These are phyloP conservation scores for Mythimna ferrago DNA, from an alignment of 2,888 invertebrate species.

Conservation along the genomic window DNA sequence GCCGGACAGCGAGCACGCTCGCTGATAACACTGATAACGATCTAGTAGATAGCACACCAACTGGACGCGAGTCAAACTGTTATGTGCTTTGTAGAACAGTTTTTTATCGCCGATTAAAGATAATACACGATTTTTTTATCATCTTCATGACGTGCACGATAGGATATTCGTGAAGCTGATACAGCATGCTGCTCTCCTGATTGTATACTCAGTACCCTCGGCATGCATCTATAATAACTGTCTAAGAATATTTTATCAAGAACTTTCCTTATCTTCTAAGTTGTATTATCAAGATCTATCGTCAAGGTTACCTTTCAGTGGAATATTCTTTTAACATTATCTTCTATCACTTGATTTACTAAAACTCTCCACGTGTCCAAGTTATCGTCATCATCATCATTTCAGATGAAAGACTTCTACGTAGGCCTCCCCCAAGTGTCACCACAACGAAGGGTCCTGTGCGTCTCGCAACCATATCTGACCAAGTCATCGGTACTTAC, in stretches of 20 bases:
- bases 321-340: constrained; percentile 1
- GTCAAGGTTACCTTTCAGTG: neutral
- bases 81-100: constrained; percentile 70
- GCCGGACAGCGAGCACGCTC: constrained; percentile 78
- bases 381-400: too few species aligned
- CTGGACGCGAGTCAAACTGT: constrained; percentile 68
- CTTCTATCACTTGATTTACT: neutral
- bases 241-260: constrained; percentile 20
- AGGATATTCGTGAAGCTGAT: constrained; percentile 49
- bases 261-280: constrained; percentile 27
- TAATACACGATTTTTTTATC: constrained; percentile 79
- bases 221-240: constrained; percentile 11
- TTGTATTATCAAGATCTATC: constrained; percentile 14
- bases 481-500: too few species aligned
- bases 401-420: too few species aligned
- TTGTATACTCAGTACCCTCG: constrained; percentile 19
- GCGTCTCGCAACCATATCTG: too few species aligned
- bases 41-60: constrained; percentile 79
- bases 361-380: neutral
- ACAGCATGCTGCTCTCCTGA: constrained; percentile 59
- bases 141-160: constrained; percentile 67
- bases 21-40: constrained; percentile 81
- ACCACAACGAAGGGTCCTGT: too few species aligned
- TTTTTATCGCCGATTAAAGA: constrained; percentile 74
- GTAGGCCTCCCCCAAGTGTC: too few species aligned